Conservation (phyloP, 2,113 vertebrate species). For the Elachura formosa region DNA sequence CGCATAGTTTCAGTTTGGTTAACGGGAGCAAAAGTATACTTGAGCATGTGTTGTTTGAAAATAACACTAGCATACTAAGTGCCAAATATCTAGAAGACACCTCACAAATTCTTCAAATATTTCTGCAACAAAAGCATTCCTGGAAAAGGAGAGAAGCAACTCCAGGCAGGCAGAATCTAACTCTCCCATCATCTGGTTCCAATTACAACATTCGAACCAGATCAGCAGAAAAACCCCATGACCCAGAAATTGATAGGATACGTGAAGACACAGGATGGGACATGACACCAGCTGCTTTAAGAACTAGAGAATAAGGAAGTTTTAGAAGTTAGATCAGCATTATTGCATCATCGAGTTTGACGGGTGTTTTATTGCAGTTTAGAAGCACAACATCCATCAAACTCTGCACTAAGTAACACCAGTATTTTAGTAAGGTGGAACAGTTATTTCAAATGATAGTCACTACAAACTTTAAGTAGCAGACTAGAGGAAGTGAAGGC, state of each 20-base stretch:
- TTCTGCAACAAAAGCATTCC: background rate
- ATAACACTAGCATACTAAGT: background rate
- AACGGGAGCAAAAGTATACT: background rate
- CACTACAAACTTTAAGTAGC: background rate
- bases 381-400: background rate
- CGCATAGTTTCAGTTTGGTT: background rate
- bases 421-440: background rate
- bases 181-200: constrained; percentile 15
- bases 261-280: background rate
- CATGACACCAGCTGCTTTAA: background rate
- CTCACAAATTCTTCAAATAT: constrained; percentile 1
- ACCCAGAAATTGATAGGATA: background rate
- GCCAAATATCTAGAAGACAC: background rate
- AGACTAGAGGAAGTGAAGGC: background rate
- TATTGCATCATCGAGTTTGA: background rate
- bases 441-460: background rate
- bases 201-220: constrained; percentile 9
- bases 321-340: background rate
- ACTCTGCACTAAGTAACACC: background rate
- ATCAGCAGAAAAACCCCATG: constrained; percentile 23
- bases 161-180: background rate
- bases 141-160: background rate
- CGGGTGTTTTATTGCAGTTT: background rate
- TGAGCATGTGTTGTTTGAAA: background rate
- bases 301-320: background rate